Conservation (phyloP, 2,888 invertebrate species). For the Coenonympha glycerion region DNA sequence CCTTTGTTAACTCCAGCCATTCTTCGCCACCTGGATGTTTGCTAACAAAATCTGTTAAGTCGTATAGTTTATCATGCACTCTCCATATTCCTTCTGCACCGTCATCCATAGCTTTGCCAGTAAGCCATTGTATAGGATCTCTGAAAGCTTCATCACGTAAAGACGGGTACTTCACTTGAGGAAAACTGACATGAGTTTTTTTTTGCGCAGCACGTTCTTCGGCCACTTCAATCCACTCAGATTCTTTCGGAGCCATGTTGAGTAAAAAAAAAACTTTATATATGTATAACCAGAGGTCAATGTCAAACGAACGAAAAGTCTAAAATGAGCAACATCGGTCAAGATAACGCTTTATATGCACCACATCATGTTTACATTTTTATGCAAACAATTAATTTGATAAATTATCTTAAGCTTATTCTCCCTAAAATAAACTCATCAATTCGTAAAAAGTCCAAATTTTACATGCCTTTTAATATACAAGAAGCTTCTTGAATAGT, state of each 20-base stretch:
- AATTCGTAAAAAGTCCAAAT: no score
- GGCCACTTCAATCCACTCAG: slow-evolving; percentile 45
- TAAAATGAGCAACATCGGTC: no score
- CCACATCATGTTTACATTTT: no score
- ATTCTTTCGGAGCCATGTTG: slow-evolving; percentile 46
- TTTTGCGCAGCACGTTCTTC: slow-evolving; percentile 47
- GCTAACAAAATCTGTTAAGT: slow-evolving; percentile 85
- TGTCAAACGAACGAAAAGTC: no score
- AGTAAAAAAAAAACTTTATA: no score
- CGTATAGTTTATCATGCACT: slow-evolving; percentile 85
- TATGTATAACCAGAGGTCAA: no score
- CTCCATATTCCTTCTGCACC: slow-evolving; percentile 88
- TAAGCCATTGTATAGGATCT: slow-evolving; percentile 76
- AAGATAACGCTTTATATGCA: no score
- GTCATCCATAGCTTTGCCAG: slow-evolving; percentile 80
- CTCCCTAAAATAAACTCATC: no score
- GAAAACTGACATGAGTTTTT: slow-evolving; percentile 69
- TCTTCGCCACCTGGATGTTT: slow-evolving; percentile 90
- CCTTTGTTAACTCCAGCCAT: slow-evolving; percentile 83
- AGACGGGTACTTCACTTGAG: slow-evolving; percentile 71
- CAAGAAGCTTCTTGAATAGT: no score
- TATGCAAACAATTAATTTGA: no score
- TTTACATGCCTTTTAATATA: no score
- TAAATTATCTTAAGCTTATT: no score
- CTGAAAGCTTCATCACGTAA: slow-evolving; percentile 60